phyloP scores from a whole-genome alignment of 2,797 vertebrate genomes.

The Halcyon badia region DNA sequence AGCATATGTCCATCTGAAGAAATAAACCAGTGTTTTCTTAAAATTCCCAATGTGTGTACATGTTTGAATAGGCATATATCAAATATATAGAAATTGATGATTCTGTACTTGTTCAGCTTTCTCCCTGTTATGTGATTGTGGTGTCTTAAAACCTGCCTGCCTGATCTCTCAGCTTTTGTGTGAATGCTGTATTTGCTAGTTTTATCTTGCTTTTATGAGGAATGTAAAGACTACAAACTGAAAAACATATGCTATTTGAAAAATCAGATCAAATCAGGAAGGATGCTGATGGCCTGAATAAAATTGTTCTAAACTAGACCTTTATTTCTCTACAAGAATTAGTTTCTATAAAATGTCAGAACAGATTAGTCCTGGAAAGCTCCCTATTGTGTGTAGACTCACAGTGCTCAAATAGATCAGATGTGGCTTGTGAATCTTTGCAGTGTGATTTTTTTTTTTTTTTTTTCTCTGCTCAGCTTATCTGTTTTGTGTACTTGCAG shows the following conservation, averaged over 20 bases:
- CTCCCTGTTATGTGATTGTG: neutral
- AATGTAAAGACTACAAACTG: conserved; percentile 44
- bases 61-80: neutral
- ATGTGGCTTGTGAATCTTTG: conserved; percentile 40
- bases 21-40: neutral
- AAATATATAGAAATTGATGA: conserved; percentile 25
- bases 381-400: conserved; percentile 8
- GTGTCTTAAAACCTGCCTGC: conserved; percentile 49
- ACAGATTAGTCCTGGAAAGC: conserved; percentile 50
- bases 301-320: conserved; percentile 53
- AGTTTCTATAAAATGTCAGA: conserved; percentile 55
- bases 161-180: conserved; percentile 17
- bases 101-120: conserved; percentile 33
- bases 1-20: neutral
- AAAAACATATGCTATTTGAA: conserved; percentile 35
- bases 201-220: conserved; percentile 57
- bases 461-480: neutral
- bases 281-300: conserved; percentile 33
- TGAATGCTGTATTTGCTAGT: conserved; percentile 50
- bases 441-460: neutral
- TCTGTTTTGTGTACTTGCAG: neutral
- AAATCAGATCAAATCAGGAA: conserved; percentile 49
- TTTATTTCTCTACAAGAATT: conserved; percentile 60
- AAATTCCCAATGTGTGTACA: neutral
- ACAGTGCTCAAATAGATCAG: conserved; percentile 28